Evolutionary conservation across 2,797 vertebrate species (phyloP).

Genomic region (Urophycis tenuis): DNA sequence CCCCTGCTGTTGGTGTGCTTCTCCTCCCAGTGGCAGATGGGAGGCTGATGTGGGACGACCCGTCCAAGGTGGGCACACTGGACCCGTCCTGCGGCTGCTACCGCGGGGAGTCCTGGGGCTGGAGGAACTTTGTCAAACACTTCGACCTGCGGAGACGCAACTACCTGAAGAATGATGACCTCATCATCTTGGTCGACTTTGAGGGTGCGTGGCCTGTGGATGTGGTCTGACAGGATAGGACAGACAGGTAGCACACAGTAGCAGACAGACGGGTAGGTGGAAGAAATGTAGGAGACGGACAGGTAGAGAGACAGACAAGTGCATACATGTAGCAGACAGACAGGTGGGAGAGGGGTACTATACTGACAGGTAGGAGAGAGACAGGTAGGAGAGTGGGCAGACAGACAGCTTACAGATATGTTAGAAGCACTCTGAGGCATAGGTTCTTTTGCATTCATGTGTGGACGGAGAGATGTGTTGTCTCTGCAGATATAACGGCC

Average conservation of each 20-base stretch:
- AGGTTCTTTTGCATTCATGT: not conserved
- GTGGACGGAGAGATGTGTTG: conserved; percentile 5
- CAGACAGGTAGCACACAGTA: not conserved
- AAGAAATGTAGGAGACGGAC: no score
- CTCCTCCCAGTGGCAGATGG: conserved; percentile 41
- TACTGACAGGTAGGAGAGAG: no score
- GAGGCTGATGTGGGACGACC: conserved; percentile 71
- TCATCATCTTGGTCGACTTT: conserved; percentile 83
- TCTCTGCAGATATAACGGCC: conserved; percentile 58
- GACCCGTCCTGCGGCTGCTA: conserved; percentile 62
- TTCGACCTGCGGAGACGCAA: conserved; percentile 66
- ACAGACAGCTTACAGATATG: no score
- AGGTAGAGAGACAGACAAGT: no score
- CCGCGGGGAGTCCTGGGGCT: conserved; percentile 56
- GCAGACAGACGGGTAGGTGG: no score
- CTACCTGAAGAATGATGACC: conserved; percentile 83
- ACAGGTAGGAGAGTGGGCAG: no score
- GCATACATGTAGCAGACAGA: no score
- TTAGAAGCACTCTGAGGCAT: not conserved
- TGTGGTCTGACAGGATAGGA: not conserved
- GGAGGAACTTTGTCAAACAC: conserved; percentile 75
- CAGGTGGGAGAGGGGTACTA: no score
- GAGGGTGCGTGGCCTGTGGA: conserved; percentile 59
- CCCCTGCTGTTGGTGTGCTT: not conserved
- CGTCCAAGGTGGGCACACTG: conserved; percentile 59